Percentiles rank a stretch among this genome's conserved stretches.
These are phyloP conservation scores for Cladopsammia gracilis DNA, from an alignment of 64 coral and sea anemone species.

Conservation along the genomic window DNA sequence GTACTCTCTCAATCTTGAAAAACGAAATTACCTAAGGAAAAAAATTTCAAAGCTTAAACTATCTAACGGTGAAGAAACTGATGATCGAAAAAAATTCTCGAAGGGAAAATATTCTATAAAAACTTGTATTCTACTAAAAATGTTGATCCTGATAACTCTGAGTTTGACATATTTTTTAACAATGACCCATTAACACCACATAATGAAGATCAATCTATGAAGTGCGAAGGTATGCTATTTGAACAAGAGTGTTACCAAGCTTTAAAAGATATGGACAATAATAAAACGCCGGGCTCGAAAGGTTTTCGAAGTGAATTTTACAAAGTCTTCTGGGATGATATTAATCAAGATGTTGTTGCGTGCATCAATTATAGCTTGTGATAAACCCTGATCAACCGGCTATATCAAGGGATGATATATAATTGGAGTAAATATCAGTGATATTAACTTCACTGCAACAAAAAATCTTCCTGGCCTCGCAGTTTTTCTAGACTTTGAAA, in stretches of 20 bases:
- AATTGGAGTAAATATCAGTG: too few species aligned
- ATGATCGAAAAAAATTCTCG: constrained; percentile 35
- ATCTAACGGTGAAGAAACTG: constrained; percentile 17
- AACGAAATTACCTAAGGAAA: constrained; percentile 4
- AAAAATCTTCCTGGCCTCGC: too few species aligned
- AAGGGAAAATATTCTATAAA: background rate
- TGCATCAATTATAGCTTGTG: too few species aligned
- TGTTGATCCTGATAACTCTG: background rate
- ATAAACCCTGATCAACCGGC: too few species aligned
- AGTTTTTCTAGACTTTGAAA: too few species aligned
- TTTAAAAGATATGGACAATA: too few species aligned
- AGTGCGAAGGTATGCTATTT: background rate
- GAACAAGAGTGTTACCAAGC: too few species aligned
- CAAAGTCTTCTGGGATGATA: too few species aligned
- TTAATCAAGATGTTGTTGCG: too few species aligned
- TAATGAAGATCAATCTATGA: background rate
- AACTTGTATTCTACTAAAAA: constrained; percentile 29
- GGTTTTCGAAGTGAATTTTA: too few species aligned
- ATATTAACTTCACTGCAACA: too few species aligned
- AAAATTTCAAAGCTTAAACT: constrained; percentile 38
- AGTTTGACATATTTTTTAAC: constrained; percentile 16
- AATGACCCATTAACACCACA: background rate
- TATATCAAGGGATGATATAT: background rate
- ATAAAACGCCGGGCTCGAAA: too few species aligned
- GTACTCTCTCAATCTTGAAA: constrained; percentile 27